Evolutionary conservation across 2,888 invertebrate genomes (phyloP).

Genomic region (Hedya salicella): DNA sequence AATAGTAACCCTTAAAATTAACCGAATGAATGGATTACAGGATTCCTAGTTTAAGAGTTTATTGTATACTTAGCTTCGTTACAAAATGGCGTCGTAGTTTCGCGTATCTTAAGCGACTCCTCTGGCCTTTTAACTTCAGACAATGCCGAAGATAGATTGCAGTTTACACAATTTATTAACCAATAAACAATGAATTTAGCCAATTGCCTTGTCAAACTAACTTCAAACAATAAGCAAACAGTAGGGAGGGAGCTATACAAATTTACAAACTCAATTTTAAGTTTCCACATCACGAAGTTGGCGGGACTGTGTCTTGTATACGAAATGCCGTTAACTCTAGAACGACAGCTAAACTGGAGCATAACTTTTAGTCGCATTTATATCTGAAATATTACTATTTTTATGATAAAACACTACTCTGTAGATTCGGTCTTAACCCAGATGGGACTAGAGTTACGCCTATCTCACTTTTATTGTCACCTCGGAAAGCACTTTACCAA

Average conservation of each 20-base stretch:
- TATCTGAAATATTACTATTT: background rate
- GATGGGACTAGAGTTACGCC: constrained; percentile 9
- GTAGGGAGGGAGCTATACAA: constrained; percentile 37
- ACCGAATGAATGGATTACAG: too few species aligned
- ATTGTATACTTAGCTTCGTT: too few species aligned
- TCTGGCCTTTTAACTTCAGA: constrained; percentile 35
- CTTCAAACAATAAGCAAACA: constrained; percentile 43
- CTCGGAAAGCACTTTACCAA: constrained; percentile 14
- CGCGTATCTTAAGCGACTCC: background rate
- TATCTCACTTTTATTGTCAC: constrained; percentile 21
- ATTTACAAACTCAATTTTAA: constrained; percentile 46
- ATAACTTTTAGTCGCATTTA: constrained; percentile 22
- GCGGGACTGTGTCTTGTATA: constrained; percentile 39
- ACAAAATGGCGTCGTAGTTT: background rate
- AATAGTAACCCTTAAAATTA: too few species aligned
- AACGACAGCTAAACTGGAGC: constrained; percentile 16
- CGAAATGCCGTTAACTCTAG: constrained; percentile 30
- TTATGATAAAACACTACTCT: too few species aligned
- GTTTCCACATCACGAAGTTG: constrained; percentile 42
- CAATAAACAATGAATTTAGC: constrained; percentile 38
- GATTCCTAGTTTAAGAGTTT: too few species aligned
- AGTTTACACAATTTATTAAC: constrained; percentile 43
- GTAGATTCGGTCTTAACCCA: constrained; percentile 3
- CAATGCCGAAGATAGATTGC: constrained; percentile 38
- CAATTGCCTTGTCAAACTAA: constrained; percentile 43